A percentile compares a stretch with the other conserved stretches of the same genome.
Evolutionary conservation across 2,797 vertebrate genomes (phyloP).

Genomic region (Sylvia borin): DNA sequence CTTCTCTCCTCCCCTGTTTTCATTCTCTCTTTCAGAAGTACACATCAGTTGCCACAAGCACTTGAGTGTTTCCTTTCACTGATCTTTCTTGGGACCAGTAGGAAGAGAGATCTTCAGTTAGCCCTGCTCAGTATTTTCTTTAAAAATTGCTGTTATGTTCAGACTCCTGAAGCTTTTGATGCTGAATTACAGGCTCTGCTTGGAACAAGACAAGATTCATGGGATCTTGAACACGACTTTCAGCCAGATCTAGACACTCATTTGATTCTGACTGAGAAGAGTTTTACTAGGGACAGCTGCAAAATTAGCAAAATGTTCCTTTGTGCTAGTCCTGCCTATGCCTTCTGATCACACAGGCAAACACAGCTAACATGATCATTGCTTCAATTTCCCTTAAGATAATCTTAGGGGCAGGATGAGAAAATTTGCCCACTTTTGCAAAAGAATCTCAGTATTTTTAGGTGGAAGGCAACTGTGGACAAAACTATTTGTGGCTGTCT

Average conservation of each 20-base stretch:
- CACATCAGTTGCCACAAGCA: not conserved
- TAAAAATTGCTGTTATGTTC: not conserved
- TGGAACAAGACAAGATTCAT: not conserved
- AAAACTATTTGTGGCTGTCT: not conserved
- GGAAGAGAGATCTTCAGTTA: not conserved
- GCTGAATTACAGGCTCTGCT: not conserved
- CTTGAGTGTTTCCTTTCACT: not conserved
- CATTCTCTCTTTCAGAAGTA: slow-evolving; percentile 50
- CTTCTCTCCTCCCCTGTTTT: slow-evolving; percentile 28
- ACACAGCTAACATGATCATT: not conserved
- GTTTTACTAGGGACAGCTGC: not conserved
- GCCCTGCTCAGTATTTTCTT: not conserved
- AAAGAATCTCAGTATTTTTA: not conserved
- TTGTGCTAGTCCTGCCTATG: not conserved
- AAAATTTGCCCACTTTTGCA: not conserved
- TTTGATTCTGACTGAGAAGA: not conserved
- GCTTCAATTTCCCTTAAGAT: not conserved
- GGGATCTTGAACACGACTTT: not conserved
- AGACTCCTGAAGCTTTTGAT: not conserved
- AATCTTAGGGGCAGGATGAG: not conserved
- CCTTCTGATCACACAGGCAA: not conserved
- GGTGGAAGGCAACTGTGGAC: not conserved
- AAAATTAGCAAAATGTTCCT: not conserved
- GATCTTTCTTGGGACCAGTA: not conserved
- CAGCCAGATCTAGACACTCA: not conserved